Conservation (phyloP, 1,140 invertebrate genomes). For the Drosophila oshimai region DNA sequence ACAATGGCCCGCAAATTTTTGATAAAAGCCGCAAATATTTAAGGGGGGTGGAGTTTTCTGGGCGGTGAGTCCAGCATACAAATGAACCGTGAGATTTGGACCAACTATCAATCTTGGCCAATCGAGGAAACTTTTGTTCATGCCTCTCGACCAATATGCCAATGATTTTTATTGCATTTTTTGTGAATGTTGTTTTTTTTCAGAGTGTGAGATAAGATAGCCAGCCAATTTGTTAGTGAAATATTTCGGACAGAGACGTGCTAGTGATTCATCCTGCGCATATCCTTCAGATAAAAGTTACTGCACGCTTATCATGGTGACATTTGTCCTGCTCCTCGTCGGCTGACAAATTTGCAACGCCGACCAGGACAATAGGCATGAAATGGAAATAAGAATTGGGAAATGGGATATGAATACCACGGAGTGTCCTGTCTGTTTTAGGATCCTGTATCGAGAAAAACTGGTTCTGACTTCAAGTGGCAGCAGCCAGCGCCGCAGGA, state of each 20-base stretch:
- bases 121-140: slow-evolving; percentile 37
- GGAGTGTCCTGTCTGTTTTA: slow-evolving; percentile 19
- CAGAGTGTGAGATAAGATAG: background rate
- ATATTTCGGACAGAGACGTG: slow-evolving; percentile 40
- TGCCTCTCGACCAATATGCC: slow-evolving; percentile 29
- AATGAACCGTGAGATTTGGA: slow-evolving; percentile 48
- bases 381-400: slow-evolving; percentile 48
- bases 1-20: slow-evolving; percentile 69
- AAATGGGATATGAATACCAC: slow-evolving; percentile 10
- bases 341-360: slow-evolving; percentile 71
- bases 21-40: slow-evolving; percentile 49
- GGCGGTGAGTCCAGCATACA: slow-evolving; percentile 50
- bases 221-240: slow-evolving; percentile 30
- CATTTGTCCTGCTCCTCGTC: slow-evolving; percentile 50
- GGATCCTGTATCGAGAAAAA: slow-evolving; percentile 16
- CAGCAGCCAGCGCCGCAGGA: slow-evolving; percentile 49
- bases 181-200: slow-evolving; percentile 19
- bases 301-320: slow-evolving; percentile 65
- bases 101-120: slow-evolving; percentile 64
- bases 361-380: slow-evolving; percentile 49
- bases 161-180: slow-evolving; percentile 70
- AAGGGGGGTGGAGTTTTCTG: slow-evolving; percentile 1
- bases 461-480: slow-evolving; percentile 59
- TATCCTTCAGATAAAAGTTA: slow-evolving; percentile 57
- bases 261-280: slow-evolving; percentile 60